Evolutionary conservation across 2,797 vertebrate genomes (phyloP), one percentile per base, ranked within the genome.

Genomic region (Melopsittacus undulatus): DNA sequence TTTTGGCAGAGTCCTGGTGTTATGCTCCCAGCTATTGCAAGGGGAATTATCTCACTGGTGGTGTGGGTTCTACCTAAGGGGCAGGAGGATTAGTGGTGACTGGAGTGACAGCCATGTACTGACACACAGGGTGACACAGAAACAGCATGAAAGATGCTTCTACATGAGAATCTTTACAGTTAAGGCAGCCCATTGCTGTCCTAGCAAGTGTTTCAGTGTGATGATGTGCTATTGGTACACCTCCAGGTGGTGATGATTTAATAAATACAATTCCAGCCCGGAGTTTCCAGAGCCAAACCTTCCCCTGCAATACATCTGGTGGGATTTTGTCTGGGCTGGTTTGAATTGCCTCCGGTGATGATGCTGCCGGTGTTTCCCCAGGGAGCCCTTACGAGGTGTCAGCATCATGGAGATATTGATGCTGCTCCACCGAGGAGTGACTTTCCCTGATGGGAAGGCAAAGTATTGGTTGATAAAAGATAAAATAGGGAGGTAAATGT

Each of bases 321-420:
- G 7, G 73, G 67, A 46, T 85, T 89, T 70, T 84, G 84, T 63
- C 93, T 24, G 86, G 87, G 89, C 84, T 92, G 56, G 24, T 92
- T 92, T 89, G 87, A 68, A 40, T 86, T 0, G 1, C 89, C 76
- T 78, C 24, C 43, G 45, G 92, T 26, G 49, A 76, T 1, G 70
- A 56, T 51, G 91, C 83, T 0, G 9, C 56, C 0, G 22, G 54
- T 1, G 1, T 21, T 84, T 95, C 84, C 87, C 95, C 38, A 0
- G 59, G 94, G 94, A 96, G 91, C 51, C 54, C 93, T 93, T 91
- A 68, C 6, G 51, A 95, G 92, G 91, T 95, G 85, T 95, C 87
- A 94, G 86, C 77, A 26, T 51, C 1, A 4, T 82, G 89, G 42
- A 95, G 86, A 62, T 94, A 83, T 19, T 23, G 23, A 30, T 81